A percentile compares a stretch with the other conserved stretches of the same genome.
Conservation (phyloP, 2,797 vertebrate genomes). For the Mus caroli region DNA sequence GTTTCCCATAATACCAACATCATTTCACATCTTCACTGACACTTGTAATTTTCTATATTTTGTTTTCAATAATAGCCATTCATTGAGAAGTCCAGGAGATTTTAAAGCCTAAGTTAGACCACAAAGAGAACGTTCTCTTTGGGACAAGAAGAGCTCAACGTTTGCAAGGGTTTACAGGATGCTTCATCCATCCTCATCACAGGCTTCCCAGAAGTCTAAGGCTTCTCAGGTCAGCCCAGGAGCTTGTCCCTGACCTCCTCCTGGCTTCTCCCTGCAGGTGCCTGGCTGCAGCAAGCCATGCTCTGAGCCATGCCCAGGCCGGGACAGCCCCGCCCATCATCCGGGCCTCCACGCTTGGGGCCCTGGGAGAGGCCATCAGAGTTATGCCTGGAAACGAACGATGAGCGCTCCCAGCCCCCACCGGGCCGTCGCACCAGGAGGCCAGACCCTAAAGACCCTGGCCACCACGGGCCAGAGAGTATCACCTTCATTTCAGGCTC, state of each 20-base stretch:
- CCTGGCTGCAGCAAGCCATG: constrained; percentile 81
- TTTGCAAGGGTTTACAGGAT: background rate
- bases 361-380: constrained; percentile 80
- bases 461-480: constrained; percentile 91
- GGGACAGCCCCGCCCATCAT: constrained; percentile 88
- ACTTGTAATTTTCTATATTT: constrained; percentile 38
- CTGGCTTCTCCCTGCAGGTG: constrained; percentile 87
- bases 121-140: constrained; percentile 58
- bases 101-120: constrained; percentile 50
- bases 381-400: constrained; percentile 88
- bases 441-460: constrained; percentile 89
- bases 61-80: constrained; percentile 17
- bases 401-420: constrained; percentile 76
- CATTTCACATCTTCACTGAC: background rate
- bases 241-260: background rate
- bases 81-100: constrained; percentile 51
- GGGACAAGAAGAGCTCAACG: background rate
- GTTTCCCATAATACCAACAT: background rate
- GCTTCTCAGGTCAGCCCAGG: background rate
- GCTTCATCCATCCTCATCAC: background rate
- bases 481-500: constrained; percentile 96
- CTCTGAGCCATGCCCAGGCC: constrained; percentile 95
- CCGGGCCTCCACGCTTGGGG: constrained; percentile 85
- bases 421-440: constrained; percentile 85
- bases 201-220: constrained; percentile 11